Conservation (phyloP, 1,140 invertebrate species). For the Luehdorfia chinensis region DNA sequence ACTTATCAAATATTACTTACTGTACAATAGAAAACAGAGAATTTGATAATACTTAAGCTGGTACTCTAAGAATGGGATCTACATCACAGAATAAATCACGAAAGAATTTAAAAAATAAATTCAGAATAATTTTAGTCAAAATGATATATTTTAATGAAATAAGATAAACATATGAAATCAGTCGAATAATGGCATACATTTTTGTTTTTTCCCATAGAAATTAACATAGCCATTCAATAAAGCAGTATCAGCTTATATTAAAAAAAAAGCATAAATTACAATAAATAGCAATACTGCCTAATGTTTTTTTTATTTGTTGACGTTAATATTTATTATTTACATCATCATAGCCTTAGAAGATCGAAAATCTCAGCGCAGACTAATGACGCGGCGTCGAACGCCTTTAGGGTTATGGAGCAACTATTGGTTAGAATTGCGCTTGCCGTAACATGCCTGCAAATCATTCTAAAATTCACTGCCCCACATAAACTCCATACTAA, state of each 20-base stretch:
- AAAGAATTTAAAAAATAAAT: not conserved
- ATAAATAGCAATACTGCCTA: constrained; percentile 34
- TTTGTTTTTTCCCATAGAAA: constrained; percentile 4
- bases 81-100: constrained; percentile 14
- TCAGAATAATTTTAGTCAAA: constrained; percentile 3
- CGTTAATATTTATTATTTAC: constrained; percentile 19
- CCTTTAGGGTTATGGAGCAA: not conserved
- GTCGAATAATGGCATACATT: constrained; percentile 26
- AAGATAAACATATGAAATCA: constrained; percentile 21
- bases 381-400: not conserved
- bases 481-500: not conserved
- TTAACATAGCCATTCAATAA: not conserved
- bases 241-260: not conserved
- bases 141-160: constrained; percentile 15
- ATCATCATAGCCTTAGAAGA: constrained; percentile 23
- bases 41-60: constrained; percentile 4
- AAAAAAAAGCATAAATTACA: constrained; percentile 9
- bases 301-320: not conserved
- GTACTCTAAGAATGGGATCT: constrained; percentile 9
- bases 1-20: not conserved
- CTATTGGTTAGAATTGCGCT: too few relatives aligned
- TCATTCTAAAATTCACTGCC: not conserved
- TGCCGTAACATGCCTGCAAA: not conserved
- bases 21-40: constrained; percentile 9
- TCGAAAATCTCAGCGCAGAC: not conserved